Conservation (phyloP, 2,113 vertebrate genomes). For the Candoia aspera region DNA sequence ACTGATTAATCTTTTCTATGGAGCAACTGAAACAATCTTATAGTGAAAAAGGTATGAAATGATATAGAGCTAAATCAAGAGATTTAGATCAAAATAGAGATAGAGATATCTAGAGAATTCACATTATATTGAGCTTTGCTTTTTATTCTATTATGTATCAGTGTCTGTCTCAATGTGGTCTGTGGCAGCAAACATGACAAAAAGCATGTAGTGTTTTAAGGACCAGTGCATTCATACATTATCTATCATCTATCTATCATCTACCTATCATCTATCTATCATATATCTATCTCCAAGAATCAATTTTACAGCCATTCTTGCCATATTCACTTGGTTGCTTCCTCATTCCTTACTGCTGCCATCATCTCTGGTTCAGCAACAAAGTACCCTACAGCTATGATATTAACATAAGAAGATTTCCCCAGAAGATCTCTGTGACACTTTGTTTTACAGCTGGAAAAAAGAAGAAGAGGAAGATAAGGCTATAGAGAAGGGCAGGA, state of each 20-base stretch:
- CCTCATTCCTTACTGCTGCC: not conserved
- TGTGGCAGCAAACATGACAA: not conserved
- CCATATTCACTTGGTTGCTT: not conserved
- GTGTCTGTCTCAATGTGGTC: not conserved
- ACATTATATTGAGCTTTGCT: not conserved
- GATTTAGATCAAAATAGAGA: not conserved
- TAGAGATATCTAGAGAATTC: not conserved
- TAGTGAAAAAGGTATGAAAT: not conserved
- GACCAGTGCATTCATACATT: not conserved
- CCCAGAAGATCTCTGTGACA: not conserved
- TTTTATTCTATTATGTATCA: not conserved
- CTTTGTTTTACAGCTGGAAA: not conserved
- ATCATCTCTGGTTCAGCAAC: not conserved
- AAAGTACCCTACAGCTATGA: not conserved
- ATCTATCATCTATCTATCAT: too few relatives aligned
- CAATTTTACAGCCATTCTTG: too few relatives aligned
- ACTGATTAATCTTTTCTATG: conserved; percentile 71
- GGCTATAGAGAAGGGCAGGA: not conserved
- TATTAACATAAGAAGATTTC: not conserved
- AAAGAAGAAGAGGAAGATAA: not conserved
- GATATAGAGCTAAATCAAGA: not conserved
- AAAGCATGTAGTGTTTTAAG: not conserved
- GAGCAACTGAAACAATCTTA: conserved; percentile 70
- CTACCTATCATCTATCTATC: too few relatives aligned
- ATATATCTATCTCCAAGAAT: too few relatives aligned